Evolutionary conservation across 2,113 vertebrate genomes (phyloP).

Genomic region (Lichenostomus cassidix): DNA sequence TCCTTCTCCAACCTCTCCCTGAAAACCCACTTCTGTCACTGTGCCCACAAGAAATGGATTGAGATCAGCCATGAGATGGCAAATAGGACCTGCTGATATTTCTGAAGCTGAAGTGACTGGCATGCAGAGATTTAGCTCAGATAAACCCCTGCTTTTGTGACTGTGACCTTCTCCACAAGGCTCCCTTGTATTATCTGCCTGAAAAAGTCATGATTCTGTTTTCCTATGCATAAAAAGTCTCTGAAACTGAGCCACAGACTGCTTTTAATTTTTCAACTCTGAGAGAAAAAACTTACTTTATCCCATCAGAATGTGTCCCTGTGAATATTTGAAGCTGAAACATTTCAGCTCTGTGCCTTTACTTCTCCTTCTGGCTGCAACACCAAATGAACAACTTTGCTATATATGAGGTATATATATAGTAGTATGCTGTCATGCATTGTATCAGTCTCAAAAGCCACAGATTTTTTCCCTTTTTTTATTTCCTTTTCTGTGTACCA

Average conservation of each 20-base stretch:
- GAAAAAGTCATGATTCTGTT: conserved; percentile 21
- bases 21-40: not conserved
- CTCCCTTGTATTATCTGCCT: not conserved
- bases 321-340: not conserved
- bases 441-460: not conserved
- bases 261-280: not conserved
- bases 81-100: not conserved
- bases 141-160: conserved; percentile 30
- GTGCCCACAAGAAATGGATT: not conserved
- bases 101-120: conserved; percentile 3
- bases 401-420: not conserved
- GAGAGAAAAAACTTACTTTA: not conserved
- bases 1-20: not conserved
- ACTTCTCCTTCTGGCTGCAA: not conserved
- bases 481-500: not conserved
- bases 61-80: not conserved
- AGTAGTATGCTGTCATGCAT: not conserved
- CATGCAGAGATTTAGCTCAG: conserved; percentile 5
- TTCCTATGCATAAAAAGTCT: not conserved
- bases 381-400: not conserved
- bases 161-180: not conserved
- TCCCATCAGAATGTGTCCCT: not conserved
- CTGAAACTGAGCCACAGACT: not conserved
- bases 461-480: not conserved
- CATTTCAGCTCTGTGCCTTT: not conserved